A percentile compares a stretch with the other conserved stretches of the same genome.
phyloP scores from a whole-genome alignment of 2,888 invertebrate genomes.

The Drosophila pseudotakahashii region DNA sequence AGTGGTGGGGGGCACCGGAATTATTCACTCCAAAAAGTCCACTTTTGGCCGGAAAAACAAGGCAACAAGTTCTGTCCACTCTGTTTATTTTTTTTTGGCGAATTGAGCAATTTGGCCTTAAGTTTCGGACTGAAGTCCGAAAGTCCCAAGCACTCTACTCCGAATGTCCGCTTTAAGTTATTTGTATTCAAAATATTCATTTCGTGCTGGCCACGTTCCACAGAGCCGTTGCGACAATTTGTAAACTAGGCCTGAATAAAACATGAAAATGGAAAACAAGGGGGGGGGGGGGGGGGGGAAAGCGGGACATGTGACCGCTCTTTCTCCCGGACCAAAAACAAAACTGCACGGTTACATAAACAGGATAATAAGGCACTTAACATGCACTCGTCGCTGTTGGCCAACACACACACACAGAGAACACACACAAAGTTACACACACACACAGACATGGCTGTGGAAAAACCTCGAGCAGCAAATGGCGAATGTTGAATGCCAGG shows the following conservation, averaged over 20 bases:
- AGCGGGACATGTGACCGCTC: constrained; percentile 41
- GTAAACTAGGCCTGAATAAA: constrained; percentile 74
- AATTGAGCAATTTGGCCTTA: constrained; percentile 24
- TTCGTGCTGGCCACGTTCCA: constrained; percentile 38
- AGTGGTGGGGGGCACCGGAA: background rate
- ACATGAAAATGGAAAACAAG: constrained; percentile 65
- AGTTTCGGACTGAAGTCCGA: background rate
- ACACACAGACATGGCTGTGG: constrained; percentile 18
- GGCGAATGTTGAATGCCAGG: constrained; percentile 43
- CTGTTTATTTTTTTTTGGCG: background rate
- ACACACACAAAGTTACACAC: too few relatives aligned
- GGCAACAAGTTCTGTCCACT: constrained; percentile 22
- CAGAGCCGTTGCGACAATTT: constrained; percentile 60
- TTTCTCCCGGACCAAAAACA: constrained; percentile 34
- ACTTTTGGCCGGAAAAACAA: background rate
- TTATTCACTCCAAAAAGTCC: constrained; percentile 7
- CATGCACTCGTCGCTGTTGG: constrained; percentile 71
- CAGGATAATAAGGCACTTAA: constrained; percentile 80
- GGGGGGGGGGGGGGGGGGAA: background rate
- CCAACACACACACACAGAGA: constrained; percentile 54
- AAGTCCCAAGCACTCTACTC: background rate
- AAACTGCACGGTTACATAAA: constrained; percentile 76
- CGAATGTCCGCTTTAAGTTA: constrained; percentile 45
- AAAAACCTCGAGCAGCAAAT: constrained; percentile 47
- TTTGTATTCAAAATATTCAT: constrained; percentile 67